A percentile compares a stretch with the other conserved stretches of the same genome.
These are phyloP conservation scores for Norana najaformis DNA, from an alignment of 2,888 invertebrate genomes.

Conservation along the genomic window DNA sequence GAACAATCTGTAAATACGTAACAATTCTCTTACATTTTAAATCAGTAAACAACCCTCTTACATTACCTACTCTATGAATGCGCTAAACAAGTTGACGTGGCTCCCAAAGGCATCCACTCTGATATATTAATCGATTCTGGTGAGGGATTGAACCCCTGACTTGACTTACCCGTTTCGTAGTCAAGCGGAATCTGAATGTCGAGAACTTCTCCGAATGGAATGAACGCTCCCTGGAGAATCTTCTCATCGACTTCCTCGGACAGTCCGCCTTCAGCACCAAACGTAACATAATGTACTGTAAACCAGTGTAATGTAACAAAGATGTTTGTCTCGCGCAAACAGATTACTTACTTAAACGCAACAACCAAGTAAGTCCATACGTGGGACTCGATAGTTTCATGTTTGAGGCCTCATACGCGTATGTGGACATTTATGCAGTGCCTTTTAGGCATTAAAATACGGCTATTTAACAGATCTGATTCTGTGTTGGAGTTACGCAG, in stretches of 20 bases:
- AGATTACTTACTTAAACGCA: no score
- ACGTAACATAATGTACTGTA: not conserved
- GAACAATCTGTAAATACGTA: no score
- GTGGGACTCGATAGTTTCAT: no score
- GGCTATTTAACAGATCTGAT: no score
- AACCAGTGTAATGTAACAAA: not conserved
- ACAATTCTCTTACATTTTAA: no score
- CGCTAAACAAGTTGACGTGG: no score
- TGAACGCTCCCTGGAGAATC: constrained; percentile 91
- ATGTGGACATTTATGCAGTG: not conserved
- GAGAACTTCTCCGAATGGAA: constrained; percentile 97
- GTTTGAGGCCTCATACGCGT: no score
- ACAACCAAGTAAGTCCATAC: no score
- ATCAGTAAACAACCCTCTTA: no score
- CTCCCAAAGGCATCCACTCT: not conserved
- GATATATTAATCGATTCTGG: not conserved
- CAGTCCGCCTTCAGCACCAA: constrained; percentile 62
- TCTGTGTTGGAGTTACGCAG: not conserved
- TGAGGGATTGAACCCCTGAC: not conserved
- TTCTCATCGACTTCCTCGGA: constrained; percentile 91
- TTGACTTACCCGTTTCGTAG: constrained; percentile 74
- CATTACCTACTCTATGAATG: no score
- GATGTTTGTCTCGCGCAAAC: not conserved
- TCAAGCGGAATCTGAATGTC: constrained; percentile 97
- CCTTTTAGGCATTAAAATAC: no score